phyloP scores from a whole-genome alignment of 92 coral and sea anemone species.

The Actinernus sp. region DNA sequence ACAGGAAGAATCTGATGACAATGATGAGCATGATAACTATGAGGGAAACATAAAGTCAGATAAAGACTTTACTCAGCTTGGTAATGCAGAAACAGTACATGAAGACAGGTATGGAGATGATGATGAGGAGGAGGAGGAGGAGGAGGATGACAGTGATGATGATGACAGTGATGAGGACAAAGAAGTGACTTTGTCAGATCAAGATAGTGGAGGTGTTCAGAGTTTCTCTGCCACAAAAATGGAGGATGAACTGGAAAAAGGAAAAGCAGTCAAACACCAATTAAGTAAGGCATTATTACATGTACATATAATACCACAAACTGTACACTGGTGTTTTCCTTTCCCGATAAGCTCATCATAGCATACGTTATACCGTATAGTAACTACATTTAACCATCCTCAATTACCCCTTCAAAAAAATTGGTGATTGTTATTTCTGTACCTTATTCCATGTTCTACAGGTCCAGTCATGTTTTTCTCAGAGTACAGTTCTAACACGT shows the following conservation, averaged over 20 bases:
- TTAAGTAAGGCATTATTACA: conserved; percentile 64
- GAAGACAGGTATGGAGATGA: conserved; percentile 1
- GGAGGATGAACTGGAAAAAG: conserved; percentile 86
- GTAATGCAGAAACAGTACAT: neutral
- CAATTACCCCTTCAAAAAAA: too few species aligned
- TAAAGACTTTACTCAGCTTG: too few species aligned
- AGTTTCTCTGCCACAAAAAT: conserved; percentile 57
- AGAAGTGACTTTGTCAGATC: neutral
- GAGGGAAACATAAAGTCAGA: neutral
- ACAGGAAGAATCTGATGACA: neutral
- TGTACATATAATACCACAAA: too few species aligned
- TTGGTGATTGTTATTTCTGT: too few species aligned
- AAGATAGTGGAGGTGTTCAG: conserved; percentile 1
- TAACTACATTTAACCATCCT: too few species aligned
- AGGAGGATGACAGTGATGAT: neutral
- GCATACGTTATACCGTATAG: neutral
- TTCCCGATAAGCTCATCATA: too few species aligned
- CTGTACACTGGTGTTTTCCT: too few species aligned
- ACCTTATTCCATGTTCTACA: too few species aligned
- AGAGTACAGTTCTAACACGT: too few species aligned
- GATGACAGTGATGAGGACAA: conserved; percentile 12
- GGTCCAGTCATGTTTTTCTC: too few species aligned
- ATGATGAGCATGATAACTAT: neutral
- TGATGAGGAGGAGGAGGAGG: conserved; percentile 1
- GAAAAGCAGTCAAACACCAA: conserved; percentile 85